Conservation (phyloP, 2,888 invertebrate genomes). For the Lasiommata megera region DNA sequence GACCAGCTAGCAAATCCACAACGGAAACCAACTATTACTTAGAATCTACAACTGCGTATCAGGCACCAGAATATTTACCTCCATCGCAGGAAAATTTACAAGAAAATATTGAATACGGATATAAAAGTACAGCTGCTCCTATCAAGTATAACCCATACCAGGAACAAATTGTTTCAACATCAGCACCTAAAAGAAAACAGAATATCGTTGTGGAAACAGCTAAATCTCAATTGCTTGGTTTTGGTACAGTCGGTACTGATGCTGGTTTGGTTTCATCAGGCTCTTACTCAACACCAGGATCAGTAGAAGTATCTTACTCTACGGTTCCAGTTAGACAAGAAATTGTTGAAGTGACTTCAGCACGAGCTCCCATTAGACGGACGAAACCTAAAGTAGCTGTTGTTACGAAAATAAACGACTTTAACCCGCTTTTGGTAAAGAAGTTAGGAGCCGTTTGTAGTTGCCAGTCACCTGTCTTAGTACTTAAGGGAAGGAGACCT, state of each 20-base stretch:
- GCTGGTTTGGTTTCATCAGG: constrained; percentile 64
- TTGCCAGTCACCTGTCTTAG: constrained; percentile 82
- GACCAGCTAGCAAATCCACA: constrained; percentile 50
- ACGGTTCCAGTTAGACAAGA: constrained; percentile 61
- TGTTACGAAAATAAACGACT: constrained; percentile 86
- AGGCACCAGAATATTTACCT: constrained; percentile 52
- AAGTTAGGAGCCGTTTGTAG: constrained; percentile 89
- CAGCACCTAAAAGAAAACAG: constrained; percentile 55
- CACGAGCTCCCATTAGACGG: constrained; percentile 50
- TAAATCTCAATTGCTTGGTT: constrained; percentile 68
- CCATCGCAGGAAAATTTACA: constrained; percentile 41
- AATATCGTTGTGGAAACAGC: constrained; percentile 69
- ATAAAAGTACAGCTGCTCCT: constrained; percentile 46
- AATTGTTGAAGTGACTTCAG: constrained; percentile 61
- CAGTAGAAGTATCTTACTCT: constrained; percentile 37
- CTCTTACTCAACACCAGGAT: constrained; percentile 53
- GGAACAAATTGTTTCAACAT: constrained; percentile 45
- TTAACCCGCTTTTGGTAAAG: constrained; percentile 85
- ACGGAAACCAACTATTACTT: constrained; percentile 40
- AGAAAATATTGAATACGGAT: constrained; percentile 53
- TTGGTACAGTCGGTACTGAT: constrained; percentile 70
- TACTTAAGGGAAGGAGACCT: constrained; percentile 72
- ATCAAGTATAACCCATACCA: constrained; percentile 58
- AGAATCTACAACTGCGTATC: constrained; percentile 49
- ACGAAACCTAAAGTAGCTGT: constrained; percentile 78